Evolutionary conservation across 53 echinoderm and acorn worm genomes (phyloP), one percentile per base, ranked within the genome.

Genomic region (Echinarachnius parma): DNA sequence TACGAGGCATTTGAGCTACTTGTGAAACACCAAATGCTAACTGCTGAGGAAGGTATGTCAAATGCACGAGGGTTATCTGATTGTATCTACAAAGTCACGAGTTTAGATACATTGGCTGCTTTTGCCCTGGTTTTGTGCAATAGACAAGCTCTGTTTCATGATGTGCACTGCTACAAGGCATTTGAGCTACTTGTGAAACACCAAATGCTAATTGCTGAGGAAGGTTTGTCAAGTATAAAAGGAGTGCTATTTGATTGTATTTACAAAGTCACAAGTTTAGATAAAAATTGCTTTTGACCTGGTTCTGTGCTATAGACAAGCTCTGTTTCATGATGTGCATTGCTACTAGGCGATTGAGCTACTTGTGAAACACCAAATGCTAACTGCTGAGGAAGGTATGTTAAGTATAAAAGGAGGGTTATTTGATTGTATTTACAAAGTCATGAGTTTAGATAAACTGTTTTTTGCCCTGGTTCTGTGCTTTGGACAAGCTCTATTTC

Each of bases 111-210:
- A n/a, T n/a, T n/a, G n/a, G n/a, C n/a, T n/a, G n/a, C n/a, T n/a
- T n/a, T n/a, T n/a, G n/a, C n/a, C n/a, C n/a, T n/a, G n/a, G n/a
- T n/a, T n/a, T n/a, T n/a, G 42, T 83, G 80, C 78, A 90, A 95
- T 82, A 66, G 81, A 20, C 78, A 69, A 32, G 96, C 90, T 0
- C 75, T 95, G 15, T 64, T 80, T 31, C 64, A 78, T 37, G 96
- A 95, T 52, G 90, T 91, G 9, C 81, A 95, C 66, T 91, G 87
- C 80, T 95, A 76, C 34, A 85, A 95, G 30, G 90, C 96, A 3
- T 95, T 95, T 85, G 96, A 95, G 29, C 58, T 95, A 3, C 82
- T 95, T 5, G 91, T 90, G 34, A 90, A 89, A 81, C 96, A 95
- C 61, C 89, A 95, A 70, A 95, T 95, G 96, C 77, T 95, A 0